These are phyloP conservation scores for Megatriorchis doriae DNA, from an alignment of 2,113 vertebrate species.

Conservation along the genomic window DNA sequence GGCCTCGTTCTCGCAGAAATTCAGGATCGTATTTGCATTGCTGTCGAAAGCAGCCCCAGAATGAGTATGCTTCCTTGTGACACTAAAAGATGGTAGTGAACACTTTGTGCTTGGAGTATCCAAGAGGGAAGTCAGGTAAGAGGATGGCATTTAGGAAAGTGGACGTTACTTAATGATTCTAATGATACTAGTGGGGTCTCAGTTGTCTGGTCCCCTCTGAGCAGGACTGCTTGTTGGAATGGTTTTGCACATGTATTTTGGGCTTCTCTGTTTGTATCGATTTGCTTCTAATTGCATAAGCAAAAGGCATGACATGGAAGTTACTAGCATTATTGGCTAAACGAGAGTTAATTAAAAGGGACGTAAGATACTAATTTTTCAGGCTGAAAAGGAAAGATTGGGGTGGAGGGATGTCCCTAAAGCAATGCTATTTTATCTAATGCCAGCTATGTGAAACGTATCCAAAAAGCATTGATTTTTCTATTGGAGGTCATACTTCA, in stretches of 20 bases:
- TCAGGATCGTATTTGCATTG: neutral
- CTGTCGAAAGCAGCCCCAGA: neutral
- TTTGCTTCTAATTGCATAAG: neutral
- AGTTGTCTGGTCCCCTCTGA: neutral
- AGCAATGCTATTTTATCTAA: neutral
- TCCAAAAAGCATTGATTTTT: neutral
- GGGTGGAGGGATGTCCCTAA: neutral
- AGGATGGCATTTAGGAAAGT: neutral
- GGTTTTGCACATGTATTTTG: neutral
- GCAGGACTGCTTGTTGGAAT: neutral
- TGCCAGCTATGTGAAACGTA: neutral
- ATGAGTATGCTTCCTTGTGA: neutral
- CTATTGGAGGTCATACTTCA: neutral
- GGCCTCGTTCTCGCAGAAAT: neutral
- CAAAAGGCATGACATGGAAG: neutral
- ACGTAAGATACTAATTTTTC: neutral
- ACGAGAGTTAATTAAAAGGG: neutral
- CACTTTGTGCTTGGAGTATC: neutral
- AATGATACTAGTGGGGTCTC: neutral
- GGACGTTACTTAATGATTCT: neutral
- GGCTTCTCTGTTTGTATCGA: neutral
- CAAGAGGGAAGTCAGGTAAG: neutral
- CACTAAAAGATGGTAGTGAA: neutral
- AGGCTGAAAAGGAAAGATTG: neutral
- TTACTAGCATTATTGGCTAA: neutral